A percentile compares a stretch with the other conserved stretches of the same genome.
phyloP scores from a whole-genome alignment of 2,797 vertebrate species.

The Urosaurus nigricauda region DNA sequence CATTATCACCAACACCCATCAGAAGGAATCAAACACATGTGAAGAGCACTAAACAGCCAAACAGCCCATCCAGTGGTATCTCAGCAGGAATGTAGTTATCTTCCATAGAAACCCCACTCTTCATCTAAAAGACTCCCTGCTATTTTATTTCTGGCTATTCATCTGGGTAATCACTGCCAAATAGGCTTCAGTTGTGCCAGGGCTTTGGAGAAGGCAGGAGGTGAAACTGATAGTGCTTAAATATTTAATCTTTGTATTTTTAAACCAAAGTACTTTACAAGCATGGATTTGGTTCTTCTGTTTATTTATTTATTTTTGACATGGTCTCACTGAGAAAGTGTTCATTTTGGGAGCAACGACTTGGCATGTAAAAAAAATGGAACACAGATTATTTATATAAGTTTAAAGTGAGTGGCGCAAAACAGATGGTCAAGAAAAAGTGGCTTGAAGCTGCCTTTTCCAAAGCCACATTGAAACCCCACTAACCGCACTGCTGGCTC shows the following conservation, averaged over 20 bases:
- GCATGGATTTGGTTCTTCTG: background rate
- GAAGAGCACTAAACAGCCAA: background rate
- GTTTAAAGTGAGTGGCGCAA: too few relatives aligned
- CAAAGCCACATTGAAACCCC: too few relatives aligned
- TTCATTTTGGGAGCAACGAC: too few relatives aligned
- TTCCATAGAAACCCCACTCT: conserved; percentile 25
- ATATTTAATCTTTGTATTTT: conserved; percentile 43
- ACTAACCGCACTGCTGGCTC: too few relatives aligned
- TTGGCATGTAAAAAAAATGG: too few relatives aligned
- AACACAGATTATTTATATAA: too few relatives aligned
- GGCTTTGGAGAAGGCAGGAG: conserved; percentile 36
- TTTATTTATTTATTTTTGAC: conserved; percentile 18
- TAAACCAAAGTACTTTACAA: conserved; percentile 28
- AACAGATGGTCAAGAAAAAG: too few relatives aligned
- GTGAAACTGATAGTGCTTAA: background rate
- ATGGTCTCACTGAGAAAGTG: too few relatives aligned
- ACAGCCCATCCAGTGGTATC: background rate
- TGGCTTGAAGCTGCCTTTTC: too few relatives aligned
- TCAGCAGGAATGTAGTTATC: conserved; percentile 29
- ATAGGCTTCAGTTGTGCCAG: conserved; percentile 31
- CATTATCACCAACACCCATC: background rate
- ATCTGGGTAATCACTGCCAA: conserved; percentile 26
- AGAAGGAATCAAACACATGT: background rate
- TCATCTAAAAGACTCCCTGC: conserved; percentile 39
- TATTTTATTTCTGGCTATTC: conserved; percentile 46